These are phyloP conservation scores for Paedocypris sp. DNA, from an alignment of 2,113 vertebrate genomes.

Conservation along the genomic window DNA sequence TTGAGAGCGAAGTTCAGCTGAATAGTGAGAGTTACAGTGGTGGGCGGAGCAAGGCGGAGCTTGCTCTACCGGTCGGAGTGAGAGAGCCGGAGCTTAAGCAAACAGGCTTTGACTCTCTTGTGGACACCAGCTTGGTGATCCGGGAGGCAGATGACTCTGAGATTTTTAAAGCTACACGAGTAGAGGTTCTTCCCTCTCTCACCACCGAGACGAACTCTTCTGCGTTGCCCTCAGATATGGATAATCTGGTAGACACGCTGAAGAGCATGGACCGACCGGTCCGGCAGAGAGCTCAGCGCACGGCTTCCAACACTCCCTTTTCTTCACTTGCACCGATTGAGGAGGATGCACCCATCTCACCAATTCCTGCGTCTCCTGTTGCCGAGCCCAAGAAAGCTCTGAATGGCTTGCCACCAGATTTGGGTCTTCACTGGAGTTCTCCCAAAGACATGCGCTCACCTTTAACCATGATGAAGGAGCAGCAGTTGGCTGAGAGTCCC, in stretches of 20 bases:
- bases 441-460: conserved; percentile 47
- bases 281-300: conserved; percentile 49
- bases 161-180: conserved; percentile 53
- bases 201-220: conserved; percentile 50
- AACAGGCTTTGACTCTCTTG: conserved; percentile 23
- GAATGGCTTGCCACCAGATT: conserved; percentile 40
- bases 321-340: conserved; percentile 66
- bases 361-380: neutral
- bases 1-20: conserved; percentile 30
- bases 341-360: conserved; percentile 57
- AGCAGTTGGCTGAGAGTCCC: neutral
- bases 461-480: conserved; percentile 54
- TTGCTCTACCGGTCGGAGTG: conserved; percentile 37
- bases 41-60: conserved; percentile 45
- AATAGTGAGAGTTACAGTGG: conserved; percentile 25
- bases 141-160: conserved; percentile 25
- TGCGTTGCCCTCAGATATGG: conserved; percentile 64
- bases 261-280: conserved; percentile 74
- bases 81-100: conserved; percentile 30
- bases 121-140: neutral
- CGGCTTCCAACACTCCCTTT: conserved; percentile 33
- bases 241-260: conserved; percentile 74
- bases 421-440: conserved; percentile 45
- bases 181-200: conserved; percentile 52
- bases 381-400: neutral